These are phyloP conservation scores for Campoplex nolae DNA, from an alignment of 2,888 invertebrate genomes.

Conservation along the genomic window DNA sequence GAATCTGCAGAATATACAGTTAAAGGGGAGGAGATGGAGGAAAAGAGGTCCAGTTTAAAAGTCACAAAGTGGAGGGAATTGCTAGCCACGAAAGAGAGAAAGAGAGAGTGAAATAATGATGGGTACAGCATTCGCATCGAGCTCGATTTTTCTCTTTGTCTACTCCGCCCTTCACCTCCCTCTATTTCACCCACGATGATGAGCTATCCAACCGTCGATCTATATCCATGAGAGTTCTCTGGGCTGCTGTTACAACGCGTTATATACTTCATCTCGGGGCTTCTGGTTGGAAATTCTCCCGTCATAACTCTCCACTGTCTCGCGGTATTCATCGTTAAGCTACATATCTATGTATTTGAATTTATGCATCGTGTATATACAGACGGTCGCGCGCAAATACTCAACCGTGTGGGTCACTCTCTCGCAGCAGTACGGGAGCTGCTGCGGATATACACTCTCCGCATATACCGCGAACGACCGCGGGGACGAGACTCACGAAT, in stretches of 20 bases:
- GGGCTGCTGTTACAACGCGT: conserved; percentile 45
- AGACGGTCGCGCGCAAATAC: too few species aligned
- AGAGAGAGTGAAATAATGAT: conserved; percentile 41
- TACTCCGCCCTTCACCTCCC: conserved; percentile 12
- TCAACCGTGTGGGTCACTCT: conserved; percentile 16
- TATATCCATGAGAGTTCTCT: conserved; percentile 48
- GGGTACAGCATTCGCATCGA: conserved; percentile 48
- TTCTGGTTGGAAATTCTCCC: conserved; percentile 38
- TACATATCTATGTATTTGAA: background rate
- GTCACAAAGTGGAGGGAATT: conserved; percentile 50
- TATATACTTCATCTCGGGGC: conserved; percentile 39
- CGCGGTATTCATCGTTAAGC: background rate
- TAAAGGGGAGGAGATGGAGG: conserved; percentile 25
- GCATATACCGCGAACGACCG: background rate
- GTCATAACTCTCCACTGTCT: conserved; percentile 23
- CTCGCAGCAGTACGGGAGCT: background rate
- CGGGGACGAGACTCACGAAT: conserved; percentile 36
- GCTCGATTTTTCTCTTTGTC: conserved; percentile 15
- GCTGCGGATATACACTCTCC: background rate
- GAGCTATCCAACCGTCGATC: conserved; percentile 51
- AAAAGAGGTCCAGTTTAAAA: conserved; percentile 51
- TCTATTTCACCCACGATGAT: conserved; percentile 25
- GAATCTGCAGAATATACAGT: conserved; percentile 32
- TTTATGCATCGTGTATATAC: background rate
- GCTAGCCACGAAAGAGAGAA: conserved; percentile 40